Base-by-base conservation (phyloP, 2,113 vertebrate genomes). In the Dasyurus viverrinus region DNA sequence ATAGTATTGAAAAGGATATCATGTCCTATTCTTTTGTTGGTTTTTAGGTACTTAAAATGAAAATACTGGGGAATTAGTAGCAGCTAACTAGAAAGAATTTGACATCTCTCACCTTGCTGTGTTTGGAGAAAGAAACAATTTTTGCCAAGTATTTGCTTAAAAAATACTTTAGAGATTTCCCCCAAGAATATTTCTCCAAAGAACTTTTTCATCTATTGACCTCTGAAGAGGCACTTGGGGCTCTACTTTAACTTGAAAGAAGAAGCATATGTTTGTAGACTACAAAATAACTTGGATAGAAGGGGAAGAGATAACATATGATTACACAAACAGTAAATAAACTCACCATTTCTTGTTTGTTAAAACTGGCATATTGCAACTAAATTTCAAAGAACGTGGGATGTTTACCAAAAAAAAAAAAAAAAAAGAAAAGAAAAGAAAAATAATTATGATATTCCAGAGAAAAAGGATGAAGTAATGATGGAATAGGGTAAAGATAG, bases 131-230 rank as follows among this genome's bases (percentile, higher is more conserved):
- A 90, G 23, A 42, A 94, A 7, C 1, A 95, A 89, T 95, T 97
- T 95, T 90, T 89, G 36, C 89, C 11, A 96, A 91, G 52, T 60
- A 55, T 94, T 94, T 95, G n/a, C 84, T 94, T 97, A 93, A 96
- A 97, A 94, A 92, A 2, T 89, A 95, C 36, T 84, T 26, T 93
- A 94, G 3, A 93, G 2, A 84, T 54, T n/a, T 84, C 68, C 22
- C 48, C 93, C 95, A 91, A 92, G 95, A 93, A 93, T 54, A 95
- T 96, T 92, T 94, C 48, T 95, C 54, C 48, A 93, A 97, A 97
- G 47, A 1, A 11, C 1, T 1, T 57, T 97, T 97, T 97, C 53
- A 97, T 97, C 53, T 92, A 90, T 23, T 92, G 90, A 96, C 92
- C 94, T 96, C 53, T 93, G 36, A 96, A 95, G 60, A 94, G 84